A percentile compares a stretch with the other conserved stretches of the same genome.
Evolutionary conservation across 1,140 invertebrate species (phyloP).

Genomic region (Anthonomus grandis): DNA sequence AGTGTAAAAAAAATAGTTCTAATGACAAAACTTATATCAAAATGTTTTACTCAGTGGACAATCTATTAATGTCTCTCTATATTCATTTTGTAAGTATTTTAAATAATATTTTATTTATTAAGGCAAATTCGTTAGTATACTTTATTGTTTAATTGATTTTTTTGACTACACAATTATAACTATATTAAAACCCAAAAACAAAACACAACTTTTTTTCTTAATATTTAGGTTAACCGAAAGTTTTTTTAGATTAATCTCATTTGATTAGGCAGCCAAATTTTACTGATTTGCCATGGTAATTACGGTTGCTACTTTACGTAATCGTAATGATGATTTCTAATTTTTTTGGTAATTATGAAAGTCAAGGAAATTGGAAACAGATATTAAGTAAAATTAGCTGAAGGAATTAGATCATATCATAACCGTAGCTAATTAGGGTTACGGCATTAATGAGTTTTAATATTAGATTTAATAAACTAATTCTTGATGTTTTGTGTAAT

Average conservation of each 20-base stretch:
- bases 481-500: too few relatives aligned
- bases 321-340: slow-evolving; percentile 22
- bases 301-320: slow-evolving; percentile 14
- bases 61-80: too few relatives aligned
- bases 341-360: slow-evolving; percentile 18
- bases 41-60: too few relatives aligned
- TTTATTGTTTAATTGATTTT: too few relatives aligned
- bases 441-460: slow-evolving; percentile 2
- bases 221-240: slow-evolving; percentile 13
- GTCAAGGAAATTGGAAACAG: slow-evolving; percentile 16
- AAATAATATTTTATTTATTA: too few relatives aligned
- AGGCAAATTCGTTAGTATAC: too few relatives aligned
- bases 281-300: slow-evolving; percentile 18
- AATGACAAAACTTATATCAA: too few relatives aligned
- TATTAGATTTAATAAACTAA: too few relatives aligned
- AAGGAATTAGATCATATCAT: slow-evolving; percentile 19
- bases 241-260: slow-evolving; percentile 12
- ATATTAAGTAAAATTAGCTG: slow-evolving; percentile 18
- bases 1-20: too few relatives aligned
- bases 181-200: too few relatives aligned
- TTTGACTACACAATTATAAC: slow-evolving; percentile 2
- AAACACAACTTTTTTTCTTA: too few relatives aligned
- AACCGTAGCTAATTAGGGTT: slow-evolving; percentile 13
- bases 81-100: too few relatives aligned
- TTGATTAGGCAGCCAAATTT: slow-evolving; percentile 6